These are phyloP conservation scores for Styela plicata DNA, from an alignment of 23 tunicate genomes.

Conservation along the genomic window DNA sequence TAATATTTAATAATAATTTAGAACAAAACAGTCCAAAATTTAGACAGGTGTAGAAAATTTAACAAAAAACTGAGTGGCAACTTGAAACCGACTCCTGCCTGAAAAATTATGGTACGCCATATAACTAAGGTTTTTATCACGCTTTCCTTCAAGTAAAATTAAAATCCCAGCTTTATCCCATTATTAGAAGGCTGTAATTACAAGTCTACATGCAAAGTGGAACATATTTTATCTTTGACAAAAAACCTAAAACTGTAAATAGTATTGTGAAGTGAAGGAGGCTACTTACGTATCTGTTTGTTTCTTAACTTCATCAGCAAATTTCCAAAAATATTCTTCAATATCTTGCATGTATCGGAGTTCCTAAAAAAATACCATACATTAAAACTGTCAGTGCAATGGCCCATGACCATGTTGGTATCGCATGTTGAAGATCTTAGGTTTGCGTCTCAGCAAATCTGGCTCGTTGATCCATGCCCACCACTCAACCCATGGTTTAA, in stretches of 20 bases:
- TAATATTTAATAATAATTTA: no score
- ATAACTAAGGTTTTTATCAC: background rate
- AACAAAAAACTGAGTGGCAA: no score
- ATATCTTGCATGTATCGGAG: background rate
- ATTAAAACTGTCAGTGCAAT: no score
- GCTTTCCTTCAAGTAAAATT: background rate
- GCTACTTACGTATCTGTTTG: background rate
- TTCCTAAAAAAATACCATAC: background rate
- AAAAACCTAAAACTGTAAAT: no score
- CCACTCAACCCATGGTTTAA: no score
- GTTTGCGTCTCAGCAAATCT: background rate
- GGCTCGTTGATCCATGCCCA: background rate
- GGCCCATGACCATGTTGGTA: no score
- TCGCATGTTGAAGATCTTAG: background rate
- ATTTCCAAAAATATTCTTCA: background rate
- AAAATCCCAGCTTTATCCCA: background rate
- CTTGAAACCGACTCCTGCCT: no score
- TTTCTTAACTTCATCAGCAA: background rate
- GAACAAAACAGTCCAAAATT: background rate
- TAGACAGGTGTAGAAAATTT: background rate
- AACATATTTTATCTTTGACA: background rate
- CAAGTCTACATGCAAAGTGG: background rate
- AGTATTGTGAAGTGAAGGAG: no score
- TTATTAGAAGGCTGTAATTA: no score
- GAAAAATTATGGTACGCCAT: no score